Conservation (phyloP, 2,888 invertebrate genomes). For the Tenthredo mesomela region DNA sequence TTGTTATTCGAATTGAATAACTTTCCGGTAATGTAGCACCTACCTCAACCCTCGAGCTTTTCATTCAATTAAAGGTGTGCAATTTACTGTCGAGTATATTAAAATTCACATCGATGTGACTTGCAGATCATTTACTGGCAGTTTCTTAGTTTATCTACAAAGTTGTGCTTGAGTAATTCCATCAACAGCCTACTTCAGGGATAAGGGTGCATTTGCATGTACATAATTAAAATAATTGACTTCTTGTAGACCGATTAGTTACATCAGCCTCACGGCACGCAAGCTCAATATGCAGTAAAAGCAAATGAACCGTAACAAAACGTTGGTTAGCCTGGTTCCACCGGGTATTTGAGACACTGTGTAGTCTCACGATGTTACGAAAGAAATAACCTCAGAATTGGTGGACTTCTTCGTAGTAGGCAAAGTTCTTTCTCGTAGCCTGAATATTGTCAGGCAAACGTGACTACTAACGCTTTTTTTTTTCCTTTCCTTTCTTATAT, state of each 20-base stretch:
- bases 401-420: slow-evolving; percentile 11
- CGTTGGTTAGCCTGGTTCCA: slow-evolving; percentile 1
- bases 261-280: slow-evolving; percentile 54
- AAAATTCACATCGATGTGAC: neutral
- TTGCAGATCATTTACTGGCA: neutral
- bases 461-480: neutral
- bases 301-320: slow-evolving; percentile 48
- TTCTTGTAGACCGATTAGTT: slow-evolving; percentile 56
- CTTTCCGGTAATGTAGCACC: neutral
- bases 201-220: slow-evolving; percentile 59
- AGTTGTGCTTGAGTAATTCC: slow-evolving; percentile 13
- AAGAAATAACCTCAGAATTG: slow-evolving; percentile 37
- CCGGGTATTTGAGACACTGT: slow-evolving; percentile 31
- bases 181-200: slow-evolving; percentile 27
- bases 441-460: slow-evolving; percentile 38
- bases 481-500: neutral
- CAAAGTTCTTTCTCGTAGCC: slow-evolving; percentile 20
- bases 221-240: slow-evolving; percentile 59
- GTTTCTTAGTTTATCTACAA: neutral
- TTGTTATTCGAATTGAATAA: neutral
- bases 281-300: slow-evolving; percentile 50
- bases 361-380: slow-evolving; percentile 9
- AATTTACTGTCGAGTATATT: neutral
- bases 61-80: neutral
- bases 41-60: neutral